Conservation (phyloP, 2,888 invertebrate genomes). For the Drosophila pegasa region DNA sequence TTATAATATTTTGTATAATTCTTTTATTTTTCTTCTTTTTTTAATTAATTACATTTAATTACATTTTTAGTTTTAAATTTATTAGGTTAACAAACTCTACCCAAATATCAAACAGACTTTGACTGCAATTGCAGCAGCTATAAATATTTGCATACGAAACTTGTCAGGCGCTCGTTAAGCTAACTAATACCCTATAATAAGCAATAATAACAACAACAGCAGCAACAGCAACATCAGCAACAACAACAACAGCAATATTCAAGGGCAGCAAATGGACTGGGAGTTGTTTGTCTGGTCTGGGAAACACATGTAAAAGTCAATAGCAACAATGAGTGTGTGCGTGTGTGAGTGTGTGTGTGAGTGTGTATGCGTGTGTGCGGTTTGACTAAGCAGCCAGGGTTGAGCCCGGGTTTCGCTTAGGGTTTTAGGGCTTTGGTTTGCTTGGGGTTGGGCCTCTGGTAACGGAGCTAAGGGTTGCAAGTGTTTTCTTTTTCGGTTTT, state of each 20-base stretch:
- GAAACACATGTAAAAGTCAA: constrained; percentile 72
- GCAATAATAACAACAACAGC: constrained; percentile 20
- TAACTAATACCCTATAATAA: constrained; percentile 40
- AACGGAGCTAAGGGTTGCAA: constrained; percentile 57
- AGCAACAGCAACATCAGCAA: constrained; percentile 12
- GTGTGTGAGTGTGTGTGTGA: constrained; percentile 55
- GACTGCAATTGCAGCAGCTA: constrained; percentile 9
- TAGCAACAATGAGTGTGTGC: constrained; percentile 64
- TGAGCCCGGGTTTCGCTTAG: constrained; percentile 3
- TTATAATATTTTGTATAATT: too few relatives aligned
- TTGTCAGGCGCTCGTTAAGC: constrained; percentile 22
- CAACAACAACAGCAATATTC: constrained; percentile 6
- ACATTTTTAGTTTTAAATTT: too few relatives aligned
- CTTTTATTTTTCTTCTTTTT: too few relatives aligned
- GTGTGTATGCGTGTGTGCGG: constrained; percentile 48
- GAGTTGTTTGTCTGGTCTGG: constrained; percentile 37
- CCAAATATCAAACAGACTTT: neutral
- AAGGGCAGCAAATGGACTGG: constrained; percentile 15
- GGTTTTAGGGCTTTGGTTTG: constrained; percentile 5
- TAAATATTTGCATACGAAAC: constrained; percentile 33
- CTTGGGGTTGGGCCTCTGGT: neutral
- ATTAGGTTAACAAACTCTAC: neutral
- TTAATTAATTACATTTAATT: too few relatives aligned
- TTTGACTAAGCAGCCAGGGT: constrained; percentile 41
- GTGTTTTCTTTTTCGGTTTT: too few relatives aligned